phyloP scores from a whole-genome alignment of 1,140 invertebrate genomes.

The Augochlora pura region DNA sequence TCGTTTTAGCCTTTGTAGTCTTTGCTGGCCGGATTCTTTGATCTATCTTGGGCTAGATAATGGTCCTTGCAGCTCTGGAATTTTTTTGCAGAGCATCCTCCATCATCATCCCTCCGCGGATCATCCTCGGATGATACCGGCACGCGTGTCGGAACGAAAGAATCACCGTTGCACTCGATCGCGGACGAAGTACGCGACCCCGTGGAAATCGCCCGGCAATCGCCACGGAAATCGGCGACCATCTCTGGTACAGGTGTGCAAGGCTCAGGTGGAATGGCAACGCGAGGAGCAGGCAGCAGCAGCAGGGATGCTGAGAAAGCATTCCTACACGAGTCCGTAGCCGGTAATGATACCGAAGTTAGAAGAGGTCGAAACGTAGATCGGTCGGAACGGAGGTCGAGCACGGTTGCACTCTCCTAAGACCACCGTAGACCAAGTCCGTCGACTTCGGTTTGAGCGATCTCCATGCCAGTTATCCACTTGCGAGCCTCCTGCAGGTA shows the following conservation, averaged over 20 bases:
- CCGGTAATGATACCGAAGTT: constrained; percentile 67
- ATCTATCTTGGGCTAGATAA: too few relatives aligned
- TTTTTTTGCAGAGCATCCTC: too few relatives aligned
- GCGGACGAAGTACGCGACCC: constrained; percentile 58
- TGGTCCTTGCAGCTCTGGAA: too few relatives aligned
- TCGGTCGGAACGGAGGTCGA: constrained; percentile 47
- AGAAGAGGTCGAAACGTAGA: constrained; percentile 59
- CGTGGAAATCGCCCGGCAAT: constrained; percentile 56
- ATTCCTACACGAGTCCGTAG: constrained; percentile 66
- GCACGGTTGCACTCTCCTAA: constrained; percentile 29
- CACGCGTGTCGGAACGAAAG: constrained; percentile 16
- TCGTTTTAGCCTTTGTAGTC: too few relatives aligned
- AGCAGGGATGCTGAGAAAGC: constrained; percentile 41
- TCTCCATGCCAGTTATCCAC: constrained; percentile 70
- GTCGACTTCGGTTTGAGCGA: constrained; percentile 61
- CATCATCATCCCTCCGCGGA: too few relatives aligned
- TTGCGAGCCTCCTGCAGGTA: constrained; percentile 65
- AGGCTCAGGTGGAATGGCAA: constrained; percentile 64
- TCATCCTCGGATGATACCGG: neutral
- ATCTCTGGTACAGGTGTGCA: constrained; percentile 63
- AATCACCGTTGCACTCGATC: constrained; percentile 42
- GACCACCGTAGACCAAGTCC: constrained; percentile 16
- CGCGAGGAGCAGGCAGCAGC: constrained; percentile 17
- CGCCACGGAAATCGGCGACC: constrained; percentile 56
- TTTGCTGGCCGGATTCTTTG: too few relatives aligned